Evolutionary conservation across 64 coral and sea anemone species (phyloP).

Genomic region (Dendronephthya gigantea): DNA sequence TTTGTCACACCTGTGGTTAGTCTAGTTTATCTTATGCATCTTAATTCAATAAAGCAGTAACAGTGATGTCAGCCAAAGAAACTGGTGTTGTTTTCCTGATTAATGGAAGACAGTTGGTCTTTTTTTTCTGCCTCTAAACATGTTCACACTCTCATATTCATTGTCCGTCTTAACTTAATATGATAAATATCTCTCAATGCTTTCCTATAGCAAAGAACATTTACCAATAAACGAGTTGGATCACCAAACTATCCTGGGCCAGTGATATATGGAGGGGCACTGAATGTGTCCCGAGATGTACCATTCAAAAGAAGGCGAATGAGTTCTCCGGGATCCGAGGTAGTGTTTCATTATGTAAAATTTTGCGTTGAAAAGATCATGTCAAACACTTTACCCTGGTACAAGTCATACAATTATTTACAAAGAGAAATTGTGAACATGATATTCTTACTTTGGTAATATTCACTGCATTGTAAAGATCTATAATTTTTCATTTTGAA

Average conservation of each 20-base stretch:
- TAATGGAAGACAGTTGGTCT: too few relatives aligned
- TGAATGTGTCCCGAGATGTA: not conserved
- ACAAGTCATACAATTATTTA: too few relatives aligned
- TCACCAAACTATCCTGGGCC: not conserved
- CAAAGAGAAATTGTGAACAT: not conserved
- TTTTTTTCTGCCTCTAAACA: not conserved
- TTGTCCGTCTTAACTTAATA: not conserved
- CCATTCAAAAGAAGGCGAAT: not conserved
- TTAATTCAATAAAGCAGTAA: too few relatives aligned
- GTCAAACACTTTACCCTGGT: too few relatives aligned
- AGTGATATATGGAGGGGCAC: not conserved
- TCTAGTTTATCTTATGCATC: not conserved
- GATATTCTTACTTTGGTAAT: too few relatives aligned
- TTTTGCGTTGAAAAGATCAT: too few relatives aligned
- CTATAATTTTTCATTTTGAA: not conserved
- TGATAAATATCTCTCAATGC: not conserved
- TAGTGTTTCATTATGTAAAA: not conserved
- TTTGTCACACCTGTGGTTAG: constrained; percentile 16
- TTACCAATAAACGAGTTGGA: not conserved
- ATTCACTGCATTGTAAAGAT: too few relatives aligned
- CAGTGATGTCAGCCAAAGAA: too few relatives aligned
- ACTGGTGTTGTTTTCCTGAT: too few relatives aligned
- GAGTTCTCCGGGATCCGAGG: not conserved
- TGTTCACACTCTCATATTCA: not conserved
- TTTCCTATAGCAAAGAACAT: not conserved